Conservation (phyloP, 2,113 vertebrate genomes). For the Amia ocellicauda region DNA sequence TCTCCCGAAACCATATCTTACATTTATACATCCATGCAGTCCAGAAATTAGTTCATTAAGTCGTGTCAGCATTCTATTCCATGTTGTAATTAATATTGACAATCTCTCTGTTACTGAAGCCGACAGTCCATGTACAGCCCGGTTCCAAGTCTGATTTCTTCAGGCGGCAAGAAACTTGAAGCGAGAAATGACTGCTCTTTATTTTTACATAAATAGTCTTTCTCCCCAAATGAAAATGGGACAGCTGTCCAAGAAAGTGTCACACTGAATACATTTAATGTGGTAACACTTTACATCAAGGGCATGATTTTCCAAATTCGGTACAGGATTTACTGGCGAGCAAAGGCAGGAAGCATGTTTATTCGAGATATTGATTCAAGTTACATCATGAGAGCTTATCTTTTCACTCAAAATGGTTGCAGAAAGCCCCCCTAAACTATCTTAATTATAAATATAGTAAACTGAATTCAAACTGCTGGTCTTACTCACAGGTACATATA, state of each 20-base stretch:
- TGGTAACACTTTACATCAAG: too few relatives aligned
- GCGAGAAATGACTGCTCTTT: slow-evolving; percentile 3
- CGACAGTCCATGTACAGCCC: slow-evolving; percentile 8
- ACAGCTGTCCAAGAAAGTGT: neutral
- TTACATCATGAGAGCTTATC: neutral
- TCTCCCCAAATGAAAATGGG: neutral
- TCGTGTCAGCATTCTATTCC: neutral
- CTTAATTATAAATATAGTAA: too few relatives aligned
- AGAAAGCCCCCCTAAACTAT: too few relatives aligned
- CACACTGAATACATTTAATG: slow-evolving; percentile 7
- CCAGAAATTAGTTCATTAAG: slow-evolving; percentile 1
- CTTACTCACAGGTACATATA: too few relatives aligned
- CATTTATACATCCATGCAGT: slow-evolving; percentile 1
- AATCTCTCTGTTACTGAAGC: slow-evolving; percentile 13
- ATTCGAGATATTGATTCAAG: slow-evolving; percentile 1
- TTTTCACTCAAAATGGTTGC: too few relatives aligned
- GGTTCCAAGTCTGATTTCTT: slow-evolving; percentile 1
- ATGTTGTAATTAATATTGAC: slow-evolving; percentile 12
- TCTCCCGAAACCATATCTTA: neutral
- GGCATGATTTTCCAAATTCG: too few relatives aligned
- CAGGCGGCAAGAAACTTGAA: slow-evolving; percentile 1
- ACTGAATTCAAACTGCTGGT: too few relatives aligned
- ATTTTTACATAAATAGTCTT: slow-evolving; percentile 1
- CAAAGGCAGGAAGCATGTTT: too few relatives aligned
- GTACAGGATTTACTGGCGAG: too few relatives aligned